These are phyloP conservation scores for Acanthosepion pharaonis DNA, from an alignment of 2,888 invertebrate genomes.

Conservation along the genomic window DNA sequence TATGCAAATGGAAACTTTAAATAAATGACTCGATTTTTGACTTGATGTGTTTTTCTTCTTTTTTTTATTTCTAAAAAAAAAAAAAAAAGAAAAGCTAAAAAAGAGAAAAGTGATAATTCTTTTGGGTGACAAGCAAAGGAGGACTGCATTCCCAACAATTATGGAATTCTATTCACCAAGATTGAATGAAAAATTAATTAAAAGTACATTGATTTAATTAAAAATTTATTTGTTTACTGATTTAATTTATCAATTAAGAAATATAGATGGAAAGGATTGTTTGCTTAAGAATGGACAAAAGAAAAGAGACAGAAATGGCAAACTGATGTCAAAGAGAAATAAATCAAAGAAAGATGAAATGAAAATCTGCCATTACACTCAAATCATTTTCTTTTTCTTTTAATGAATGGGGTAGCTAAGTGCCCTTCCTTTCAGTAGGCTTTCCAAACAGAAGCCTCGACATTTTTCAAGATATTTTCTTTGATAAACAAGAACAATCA, in stretches of 20 bases:
- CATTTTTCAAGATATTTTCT: background rate
- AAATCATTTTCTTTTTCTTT: background rate
- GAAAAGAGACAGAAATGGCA: background rate
- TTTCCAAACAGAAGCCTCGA: background rate
- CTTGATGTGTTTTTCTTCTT: background rate
- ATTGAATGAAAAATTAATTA: constrained; percentile 22
- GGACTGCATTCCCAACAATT: constrained; percentile 22
- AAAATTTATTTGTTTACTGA: constrained; percentile 11
- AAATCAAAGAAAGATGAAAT: background rate
- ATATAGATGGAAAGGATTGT: constrained; percentile 33
- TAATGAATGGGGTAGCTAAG: background rate
- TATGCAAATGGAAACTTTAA: constrained; percentile 9
- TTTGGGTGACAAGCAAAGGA: background rate
- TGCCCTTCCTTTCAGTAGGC: background rate
- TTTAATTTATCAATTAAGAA: constrained; percentile 8
- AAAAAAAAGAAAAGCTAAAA: background rate
- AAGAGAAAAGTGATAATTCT: background rate
- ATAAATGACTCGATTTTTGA: constrained; percentile 6
- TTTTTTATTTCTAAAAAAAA: background rate
- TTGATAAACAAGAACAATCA: background rate
- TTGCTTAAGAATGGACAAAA: background rate
- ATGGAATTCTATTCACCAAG: constrained; percentile 21
- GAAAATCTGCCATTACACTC: background rate
- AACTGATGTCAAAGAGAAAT: background rate
- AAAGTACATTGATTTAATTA: constrained; percentile 33